These are phyloP conservation scores for Micromys minutus DNA, from an alignment of 2,113 vertebrate species.

Conservation along the genomic window DNA sequence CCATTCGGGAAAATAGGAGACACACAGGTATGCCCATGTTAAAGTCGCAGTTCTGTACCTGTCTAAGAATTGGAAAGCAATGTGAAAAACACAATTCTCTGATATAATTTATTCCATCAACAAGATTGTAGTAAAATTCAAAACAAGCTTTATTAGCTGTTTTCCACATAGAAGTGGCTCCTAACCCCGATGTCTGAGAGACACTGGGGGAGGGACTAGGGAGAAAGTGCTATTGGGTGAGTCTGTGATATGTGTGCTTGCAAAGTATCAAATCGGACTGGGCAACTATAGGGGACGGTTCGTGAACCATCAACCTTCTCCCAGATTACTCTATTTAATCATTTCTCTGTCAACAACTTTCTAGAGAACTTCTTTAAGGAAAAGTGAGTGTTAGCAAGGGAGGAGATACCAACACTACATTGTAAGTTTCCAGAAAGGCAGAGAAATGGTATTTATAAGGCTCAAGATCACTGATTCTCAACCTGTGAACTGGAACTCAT, in stretches of 20 bases:
- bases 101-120: background rate
- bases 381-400: background rate
- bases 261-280: background rate
- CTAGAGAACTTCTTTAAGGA: background rate
- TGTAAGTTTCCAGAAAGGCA: slow-evolving; percentile 8
- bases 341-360: background rate
- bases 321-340: background rate
- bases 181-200: background rate
- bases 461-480: background rate
- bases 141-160: slow-evolving; percentile 35
- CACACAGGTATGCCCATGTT: background rate
- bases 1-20: background rate
- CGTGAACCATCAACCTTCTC: background rate
- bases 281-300: background rate
- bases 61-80: background rate
- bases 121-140: slow-evolving; percentile 7
- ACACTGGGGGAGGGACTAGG: background rate
- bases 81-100: slow-evolving; percentile 31
- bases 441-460: background rate
- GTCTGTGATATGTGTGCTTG: background rate
- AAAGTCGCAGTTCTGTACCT: background rate
- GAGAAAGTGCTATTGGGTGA: slow-evolving; percentile 14
- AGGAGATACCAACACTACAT: background rate
- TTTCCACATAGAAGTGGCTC: background rate
- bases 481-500: background rate